A percentile compares a stretch with the other conserved stretches of the same genome.
Evolutionary conservation across 2,888 invertebrate species (phyloP).

Genomic region (Crematogaster levior): DNA sequence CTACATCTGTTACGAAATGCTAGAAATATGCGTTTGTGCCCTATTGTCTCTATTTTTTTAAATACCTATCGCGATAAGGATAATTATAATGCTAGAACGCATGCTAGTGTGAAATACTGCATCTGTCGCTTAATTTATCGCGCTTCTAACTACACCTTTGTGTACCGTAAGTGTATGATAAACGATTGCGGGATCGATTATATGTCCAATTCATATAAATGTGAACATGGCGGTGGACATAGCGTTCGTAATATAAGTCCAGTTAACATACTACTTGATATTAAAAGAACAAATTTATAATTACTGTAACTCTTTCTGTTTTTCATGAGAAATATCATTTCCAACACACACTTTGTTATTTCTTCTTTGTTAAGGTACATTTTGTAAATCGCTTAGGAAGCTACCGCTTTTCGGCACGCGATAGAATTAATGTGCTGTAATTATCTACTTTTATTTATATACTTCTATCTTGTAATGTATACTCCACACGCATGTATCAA

Average conservation of each 20-base stretch:
- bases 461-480: background rate
- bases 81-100: conserved; percentile 36
- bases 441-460: background rate
- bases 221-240: conserved; percentile 44
- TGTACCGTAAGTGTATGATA: conserved; percentile 58
- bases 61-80: conserved; percentile 12
- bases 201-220: conserved; percentile 64
- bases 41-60: conserved; percentile 38
- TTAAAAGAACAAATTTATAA: conserved; percentile 10
- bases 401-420: background rate
- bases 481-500: background rate
- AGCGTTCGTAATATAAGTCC: conserved; percentile 32
- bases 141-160: conserved; percentile 57
- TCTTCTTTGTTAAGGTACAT: background rate
- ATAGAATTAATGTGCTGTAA: background rate
- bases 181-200: conserved; percentile 65
- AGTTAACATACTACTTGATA: conserved; percentile 45
- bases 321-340: background rate
- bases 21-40: conserved; percentile 25
- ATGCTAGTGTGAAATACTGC: conserved; percentile 35
- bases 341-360: background rate
- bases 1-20: background rate
- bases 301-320: background rate
- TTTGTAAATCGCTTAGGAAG: background rate
- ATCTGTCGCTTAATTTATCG: conserved; percentile 61